Conservation (phyloP, 2,113 vertebrate species). For the Mandrillus leucophaeus region DNA sequence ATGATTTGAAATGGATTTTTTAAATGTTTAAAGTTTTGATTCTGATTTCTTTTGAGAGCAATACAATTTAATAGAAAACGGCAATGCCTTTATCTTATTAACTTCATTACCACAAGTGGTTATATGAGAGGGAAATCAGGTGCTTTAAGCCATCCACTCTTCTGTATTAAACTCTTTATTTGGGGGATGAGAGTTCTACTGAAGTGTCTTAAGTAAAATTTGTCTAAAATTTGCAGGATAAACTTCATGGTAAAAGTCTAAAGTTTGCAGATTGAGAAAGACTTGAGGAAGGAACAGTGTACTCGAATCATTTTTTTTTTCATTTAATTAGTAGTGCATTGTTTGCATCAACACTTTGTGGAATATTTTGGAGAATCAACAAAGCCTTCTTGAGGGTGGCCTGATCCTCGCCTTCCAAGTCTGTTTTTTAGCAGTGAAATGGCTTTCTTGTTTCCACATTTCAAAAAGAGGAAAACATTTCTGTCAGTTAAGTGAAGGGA, state of each 20-base stretch:
- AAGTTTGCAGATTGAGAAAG: not conserved
- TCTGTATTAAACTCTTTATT: not conserved
- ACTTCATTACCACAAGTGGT: not conserved
- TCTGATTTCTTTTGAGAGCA: constrained; percentile 34
- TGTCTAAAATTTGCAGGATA: not conserved
- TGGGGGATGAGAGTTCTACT: not conserved
- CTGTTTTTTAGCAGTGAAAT: not conserved
- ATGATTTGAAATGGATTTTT: not conserved
- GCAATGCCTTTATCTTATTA: not conserved
- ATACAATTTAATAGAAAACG: not conserved
- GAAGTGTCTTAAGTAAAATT: not conserved
- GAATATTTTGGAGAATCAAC: constrained; percentile 31
- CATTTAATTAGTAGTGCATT: not conserved
- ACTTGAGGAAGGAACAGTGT: not conserved
- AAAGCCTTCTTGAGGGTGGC: not conserved
- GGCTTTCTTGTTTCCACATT: not conserved
- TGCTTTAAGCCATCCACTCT: not conserved
- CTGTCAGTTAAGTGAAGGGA: not conserved
- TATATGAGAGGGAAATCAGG: not conserved
- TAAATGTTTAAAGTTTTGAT: not conserved
- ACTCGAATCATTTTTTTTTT: not conserved
- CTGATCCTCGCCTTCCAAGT: not conserved
- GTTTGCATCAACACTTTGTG: constrained; percentile 29
- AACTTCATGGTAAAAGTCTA: not conserved
- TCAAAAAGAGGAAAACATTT: not conserved